phyloP scores from a whole-genome alignment of 1,140 invertebrate genomes.

The Myzus persicae region DNA sequence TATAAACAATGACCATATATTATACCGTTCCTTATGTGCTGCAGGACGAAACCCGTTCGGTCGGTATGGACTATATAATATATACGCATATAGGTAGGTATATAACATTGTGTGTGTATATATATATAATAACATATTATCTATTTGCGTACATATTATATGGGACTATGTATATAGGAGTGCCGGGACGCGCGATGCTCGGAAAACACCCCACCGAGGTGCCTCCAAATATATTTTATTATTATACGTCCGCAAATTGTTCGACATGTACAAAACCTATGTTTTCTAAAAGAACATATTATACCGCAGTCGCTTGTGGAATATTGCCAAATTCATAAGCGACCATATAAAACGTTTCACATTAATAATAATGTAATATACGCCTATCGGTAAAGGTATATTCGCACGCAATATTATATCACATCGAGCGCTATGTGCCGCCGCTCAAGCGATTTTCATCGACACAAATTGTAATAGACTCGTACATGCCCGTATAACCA shows the following conservation, averaged over 20 bases:
- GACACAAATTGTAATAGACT: not conserved
- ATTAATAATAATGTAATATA: not conserved
- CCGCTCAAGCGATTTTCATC: not conserved
- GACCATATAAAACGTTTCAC: not conserved
- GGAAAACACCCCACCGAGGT: not conserved
- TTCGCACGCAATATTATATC: not conserved
- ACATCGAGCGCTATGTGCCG: not conserved
- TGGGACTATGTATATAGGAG: not conserved
- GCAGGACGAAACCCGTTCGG: conserved; percentile 19
- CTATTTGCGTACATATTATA: not conserved
- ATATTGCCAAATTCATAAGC: not conserved
- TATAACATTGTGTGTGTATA: not conserved
- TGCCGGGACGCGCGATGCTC: not conserved
- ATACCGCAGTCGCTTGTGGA: not conserved
- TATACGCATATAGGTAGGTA: not conserved
- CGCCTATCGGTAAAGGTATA: not conserved
- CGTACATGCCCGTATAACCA: not conserved
- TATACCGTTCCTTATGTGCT: not conserved
- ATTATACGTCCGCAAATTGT: not conserved
- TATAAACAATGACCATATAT: not conserved
- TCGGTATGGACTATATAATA: not conserved
- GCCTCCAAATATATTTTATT: not conserved
- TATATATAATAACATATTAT: not conserved
- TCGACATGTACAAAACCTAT: not conserved
- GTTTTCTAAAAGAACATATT: not conserved